phyloP scores from a whole-genome alignment of 2,797 vertebrate genomes.

The Loriculus beryllinus region DNA sequence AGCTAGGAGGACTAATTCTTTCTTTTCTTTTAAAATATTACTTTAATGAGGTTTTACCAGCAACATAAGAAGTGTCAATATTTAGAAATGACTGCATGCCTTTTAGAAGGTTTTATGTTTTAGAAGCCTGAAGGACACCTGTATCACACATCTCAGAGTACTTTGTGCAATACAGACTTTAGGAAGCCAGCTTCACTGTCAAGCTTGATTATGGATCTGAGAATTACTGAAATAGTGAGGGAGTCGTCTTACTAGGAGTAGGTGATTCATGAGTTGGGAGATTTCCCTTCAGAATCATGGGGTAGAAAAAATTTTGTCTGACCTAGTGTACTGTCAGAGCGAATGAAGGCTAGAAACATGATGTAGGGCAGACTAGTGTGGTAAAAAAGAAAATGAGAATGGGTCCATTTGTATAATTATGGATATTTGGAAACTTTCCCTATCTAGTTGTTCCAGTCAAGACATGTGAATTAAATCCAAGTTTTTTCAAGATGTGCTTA shows the following conservation, averaged over 20 bases:
- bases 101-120: not conserved
- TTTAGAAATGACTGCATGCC: not conserved
- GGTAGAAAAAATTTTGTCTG: not conserved
- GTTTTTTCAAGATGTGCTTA: not conserved
- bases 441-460: not conserved
- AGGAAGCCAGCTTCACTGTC: not conserved
- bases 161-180: not conserved
- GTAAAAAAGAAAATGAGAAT: not conserved
- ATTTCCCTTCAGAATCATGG: not conserved
- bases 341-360: not conserved
- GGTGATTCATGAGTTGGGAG: not conserved
- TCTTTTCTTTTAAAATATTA: not conserved
- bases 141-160: not conserved
- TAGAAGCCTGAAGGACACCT: not conserved
- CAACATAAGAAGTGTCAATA: not conserved
- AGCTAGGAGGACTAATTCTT: not conserved
- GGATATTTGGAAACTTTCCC: not conserved
- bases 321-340: accelerated
- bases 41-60: not conserved
- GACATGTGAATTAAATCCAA: not conserved
- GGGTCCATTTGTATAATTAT: not conserved
- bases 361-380: not conserved
- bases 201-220: not conserved
- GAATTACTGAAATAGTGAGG: not conserved
- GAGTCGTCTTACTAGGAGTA: not conserved